Base-by-base conservation (phyloP, 2,797 vertebrate genomes). In the Lates japonicus region DNA sequence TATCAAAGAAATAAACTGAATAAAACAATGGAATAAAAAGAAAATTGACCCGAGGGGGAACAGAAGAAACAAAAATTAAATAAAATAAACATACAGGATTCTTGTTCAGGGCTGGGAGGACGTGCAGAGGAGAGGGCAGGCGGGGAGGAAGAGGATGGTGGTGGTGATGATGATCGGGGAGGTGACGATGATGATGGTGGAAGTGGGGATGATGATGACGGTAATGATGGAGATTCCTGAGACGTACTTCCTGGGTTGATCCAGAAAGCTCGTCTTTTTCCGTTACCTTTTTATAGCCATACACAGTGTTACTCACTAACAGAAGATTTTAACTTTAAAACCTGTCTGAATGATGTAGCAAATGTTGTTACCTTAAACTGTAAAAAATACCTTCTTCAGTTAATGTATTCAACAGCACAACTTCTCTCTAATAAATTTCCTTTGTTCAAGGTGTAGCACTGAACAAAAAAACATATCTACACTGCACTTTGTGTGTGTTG, bases 231-330 rank as follows among this genome's bases (percentile, higher is more conserved):
- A 85, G 91, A 77, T 74, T 94, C 94, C 93, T 93, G 39, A 16
- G 80, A 91, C 63, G 87, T 82, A 90, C 90, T 93, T 88, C 91
- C 93, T 67, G 98, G 98, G 93, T 97, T 97, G 95, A 99, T 99
- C 98, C 98, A 99, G 93, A 98, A 99, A 77, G 96, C 97, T 59
- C 92, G 94, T 80, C 88, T 94, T 88, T 94, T 93, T 70, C 63
- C 91, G 87, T 97, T 97, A 96, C 95, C 98, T 99, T 98, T 96
- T 77, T 55, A 84, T 51, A 81, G 58, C 60, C 83, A 83, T 4
- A 86, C 7, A 85, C 19, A 81, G 19, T 5, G n/a, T 35, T 3
- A n/a, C n/a, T n/a, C n/a, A n/a, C n/a, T n/a, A n/a, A n/a, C 57
- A 58, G 3, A 33, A 57, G 29, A 31, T 7, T 55, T 54, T 6